Percentiles rank a stretch among this genome's conserved stretches.
phyloP scores from a whole-genome alignment of 1,140 invertebrate genomes.

The Uloborus diversus region DNA sequence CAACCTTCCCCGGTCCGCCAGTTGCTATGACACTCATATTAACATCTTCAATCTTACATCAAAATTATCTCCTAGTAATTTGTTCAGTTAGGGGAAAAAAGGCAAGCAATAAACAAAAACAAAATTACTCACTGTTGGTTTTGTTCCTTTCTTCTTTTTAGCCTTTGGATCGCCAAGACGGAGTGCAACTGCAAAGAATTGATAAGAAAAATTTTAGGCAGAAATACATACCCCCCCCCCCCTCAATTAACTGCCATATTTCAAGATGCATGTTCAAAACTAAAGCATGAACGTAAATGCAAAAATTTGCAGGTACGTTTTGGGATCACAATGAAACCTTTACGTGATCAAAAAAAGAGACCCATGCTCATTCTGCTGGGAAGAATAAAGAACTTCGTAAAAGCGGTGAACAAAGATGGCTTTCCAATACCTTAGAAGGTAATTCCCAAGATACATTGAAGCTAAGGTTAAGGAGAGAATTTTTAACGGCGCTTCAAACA shows the following conservation, averaged over 20 bases:
- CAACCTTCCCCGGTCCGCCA: no score
- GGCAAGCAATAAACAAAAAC: background rate
- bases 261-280: background rate
- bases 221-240: background rate
- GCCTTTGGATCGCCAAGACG: slow-evolving; percentile 62
- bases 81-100: background rate
- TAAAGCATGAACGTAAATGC: no score
- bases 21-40: background rate
- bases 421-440: no score
- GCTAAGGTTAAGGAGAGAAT: no score
- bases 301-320: no score
- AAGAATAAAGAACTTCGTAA: no score
- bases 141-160: slow-evolving; percentile 71
- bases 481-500: no score
- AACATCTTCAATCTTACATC: background rate
- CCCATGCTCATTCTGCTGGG: no score
- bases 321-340: no score
- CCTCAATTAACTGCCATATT: background rate
- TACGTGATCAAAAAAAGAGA: no score
- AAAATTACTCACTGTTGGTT: slow-evolving; percentile 68
- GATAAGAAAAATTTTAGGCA: slow-evolving; percentile 18
- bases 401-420: no score
- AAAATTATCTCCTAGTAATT: background rate
- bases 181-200: slow-evolving; percentile 49
- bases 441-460: no score